Evolutionary conservation across 2,113 vertebrate genomes (phyloP), one percentile per base, ranked within the genome.

Genomic region (Hemicordylus capensis): DNA sequence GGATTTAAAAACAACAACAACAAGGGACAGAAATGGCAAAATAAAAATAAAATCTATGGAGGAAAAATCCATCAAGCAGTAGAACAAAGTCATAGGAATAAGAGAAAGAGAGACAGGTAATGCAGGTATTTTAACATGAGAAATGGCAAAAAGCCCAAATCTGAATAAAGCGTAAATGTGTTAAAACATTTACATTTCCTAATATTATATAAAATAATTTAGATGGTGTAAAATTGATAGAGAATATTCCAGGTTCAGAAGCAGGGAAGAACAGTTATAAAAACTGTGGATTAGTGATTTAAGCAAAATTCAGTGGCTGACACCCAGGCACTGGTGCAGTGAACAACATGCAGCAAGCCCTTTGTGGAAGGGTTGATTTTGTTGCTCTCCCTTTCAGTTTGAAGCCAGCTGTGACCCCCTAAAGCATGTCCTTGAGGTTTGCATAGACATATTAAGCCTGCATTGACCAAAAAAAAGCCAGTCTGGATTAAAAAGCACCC

Each of bases 251-350:
- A 67, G 85, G 15, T 58, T 3, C 82, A 31, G 1, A 54, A 85
- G 2, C 34, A 58, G 48, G 14, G 67, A 87, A 7, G 70, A 61
- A 14, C 72, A 1, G 0, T 78, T 78, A 37, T 83, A 28, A 86
- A 28, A 80, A 85, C 54, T 12, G 2, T 84, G 85, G 87, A 22
- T 1, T 48, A 76, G 39, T 46, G 0, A 39, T 6, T 54, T 46
- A 28, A 89, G 83, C 73, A 63, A 83, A 83, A 85, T 3, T 0
- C 1, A 82, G 37, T 84, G 37, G 34, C 75, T 85, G 72, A 9
- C 39, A 80, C 48, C 10, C 37, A 28, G n/a, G 56, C 82, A 69
- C 9, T n/a, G n/a, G n/a, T n/a, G n/a, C n/a, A n/a, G n/a, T n/a
- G n/a, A n/a, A n/a, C n/a, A n/a, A n/a, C n/a, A n/a, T n/a, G n/a